Percentiles rank a stretch among this genome's conserved stretches.
Conservation (phyloP, 2,888 invertebrate genomes). For the Dendrolimus houi region DNA sequence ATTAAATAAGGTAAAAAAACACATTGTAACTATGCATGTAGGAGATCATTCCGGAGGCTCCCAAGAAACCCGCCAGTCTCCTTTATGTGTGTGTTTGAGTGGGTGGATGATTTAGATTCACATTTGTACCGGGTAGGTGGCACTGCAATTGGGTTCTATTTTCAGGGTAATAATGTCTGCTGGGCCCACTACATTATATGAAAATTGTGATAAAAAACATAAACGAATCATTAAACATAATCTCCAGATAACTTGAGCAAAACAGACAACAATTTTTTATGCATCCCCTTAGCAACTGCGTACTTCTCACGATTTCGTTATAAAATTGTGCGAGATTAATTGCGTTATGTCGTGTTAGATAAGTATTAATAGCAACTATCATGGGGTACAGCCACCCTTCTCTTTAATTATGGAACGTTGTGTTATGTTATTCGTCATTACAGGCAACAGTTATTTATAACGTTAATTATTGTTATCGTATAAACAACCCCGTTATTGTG, state of each 20-base stretch:
- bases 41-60: too few species aligned
- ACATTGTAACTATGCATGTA: too few species aligned
- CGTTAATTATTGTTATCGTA: background rate
- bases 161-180: too few species aligned
- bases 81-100: too few species aligned
- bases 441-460: background rate
- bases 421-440: background rate
- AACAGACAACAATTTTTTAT: slow-evolving; percentile 39
- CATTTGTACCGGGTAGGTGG: too few species aligned
- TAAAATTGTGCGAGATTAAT: slow-evolving; percentile 67
- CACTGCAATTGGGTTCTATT: too few species aligned
- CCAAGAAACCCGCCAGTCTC: too few species aligned
- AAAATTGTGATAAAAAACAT: too few species aligned
- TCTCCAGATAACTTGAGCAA: background rate
- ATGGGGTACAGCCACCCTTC: slow-evolving; percentile 49
- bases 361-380: slow-evolving; percentile 59
- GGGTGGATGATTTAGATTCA: too few species aligned
- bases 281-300: slow-evolving; percentile 48
- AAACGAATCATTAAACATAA: too few species aligned
- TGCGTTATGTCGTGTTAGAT: slow-evolving; percentile 69
- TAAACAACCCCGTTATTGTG: background rate
- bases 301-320: slow-evolving; percentile 55
- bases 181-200: too few species aligned
- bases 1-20: too few species aligned
- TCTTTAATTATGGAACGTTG: slow-evolving; percentile 43